Base-by-base conservation (phyloP, 2,797 vertebrate genomes). In the Gambusia yucatana region DNA sequence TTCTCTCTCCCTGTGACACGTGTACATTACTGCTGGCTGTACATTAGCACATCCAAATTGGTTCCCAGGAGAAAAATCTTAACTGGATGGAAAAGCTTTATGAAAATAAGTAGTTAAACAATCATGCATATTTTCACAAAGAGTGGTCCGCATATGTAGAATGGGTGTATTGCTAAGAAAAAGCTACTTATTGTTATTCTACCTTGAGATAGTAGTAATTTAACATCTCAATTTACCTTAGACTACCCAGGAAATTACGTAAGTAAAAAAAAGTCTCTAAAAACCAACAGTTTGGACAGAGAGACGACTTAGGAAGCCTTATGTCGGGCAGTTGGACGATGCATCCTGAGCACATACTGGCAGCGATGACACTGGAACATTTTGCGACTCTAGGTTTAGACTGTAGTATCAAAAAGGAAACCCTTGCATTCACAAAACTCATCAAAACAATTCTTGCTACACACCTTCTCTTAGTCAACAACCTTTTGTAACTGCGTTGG, bases 281-380 rank as follows among this genome's bases (percentile, higher is more conserved):
- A 73, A 74, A 67, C 25, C 47, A 17, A 82, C 25, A 0, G 33
- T 81, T 80, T 74, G 75, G 80, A 85, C 82, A 78, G 78, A 86
- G 82, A 87, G 82, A 87, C 41, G 20, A 86, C 83, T 78, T 85
- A 75, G 86, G 87, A 82, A 81, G 82, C 88, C 88, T 90, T 75
- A 28, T n/a, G 75, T 78, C 82, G 52, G 88, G 84, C 92, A 93
- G 88, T 88, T 81, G 71, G 76, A 82, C 22, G 65, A 88, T 88
- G 86, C 84, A 85, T 90, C 89, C 89, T 90, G 91, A 93, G 90
- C 63, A 85, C 76, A 77, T 77, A 83, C 85, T 83, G 91, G 90
- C 90, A 92, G 88, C 87, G 4, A 90, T 89, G 88, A 88, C 72
- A 28, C 84, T 81, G 78, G 87, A 80, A 91, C 75, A 87, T 85